Conservation (phyloP, 1,140 invertebrate genomes). For the Telenomus remus region DNA sequence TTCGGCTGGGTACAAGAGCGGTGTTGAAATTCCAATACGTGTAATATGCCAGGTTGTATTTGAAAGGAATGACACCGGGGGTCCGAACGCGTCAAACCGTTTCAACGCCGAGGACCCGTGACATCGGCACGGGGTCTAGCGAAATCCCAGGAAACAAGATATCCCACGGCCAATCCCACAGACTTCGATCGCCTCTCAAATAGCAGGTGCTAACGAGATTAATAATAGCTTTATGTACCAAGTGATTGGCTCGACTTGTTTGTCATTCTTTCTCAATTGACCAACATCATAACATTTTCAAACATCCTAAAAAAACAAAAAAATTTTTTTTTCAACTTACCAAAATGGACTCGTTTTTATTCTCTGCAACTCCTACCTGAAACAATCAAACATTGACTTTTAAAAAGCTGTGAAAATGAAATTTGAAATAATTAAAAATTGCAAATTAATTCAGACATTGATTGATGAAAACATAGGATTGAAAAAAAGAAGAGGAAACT, state of each 20-base stretch:
- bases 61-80: constrained; percentile 56
- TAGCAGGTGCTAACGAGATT: constrained; percentile 51
- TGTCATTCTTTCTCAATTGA: background rate
- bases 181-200: constrained; percentile 24
- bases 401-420: too few species aligned
- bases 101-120: constrained; percentile 67
- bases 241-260: constrained; percentile 27
- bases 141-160: constrained; percentile 68
- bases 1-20: background rate
- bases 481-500: too few species aligned
- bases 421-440: background rate
- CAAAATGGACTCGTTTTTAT: too few species aligned
- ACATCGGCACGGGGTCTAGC: constrained; percentile 51
- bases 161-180: constrained; percentile 63
- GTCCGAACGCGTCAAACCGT: constrained; percentile 67
- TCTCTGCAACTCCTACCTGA: too few species aligned
- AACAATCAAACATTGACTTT: too few species aligned
- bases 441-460: too few species aligned
- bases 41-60: constrained; percentile 25
- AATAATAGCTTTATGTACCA: constrained; percentile 19
- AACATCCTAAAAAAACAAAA: too few species aligned
- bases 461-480: too few species aligned
- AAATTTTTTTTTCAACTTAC: too few species aligned
- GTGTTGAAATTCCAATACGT: constrained; percentile 5
- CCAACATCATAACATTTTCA: constrained; percentile 11